Evolutionary conservation across 1,140 invertebrate genomes (phyloP), one percentile per base, ranked within the genome.

Genomic region (Anoplophora glabripennis): DNA sequence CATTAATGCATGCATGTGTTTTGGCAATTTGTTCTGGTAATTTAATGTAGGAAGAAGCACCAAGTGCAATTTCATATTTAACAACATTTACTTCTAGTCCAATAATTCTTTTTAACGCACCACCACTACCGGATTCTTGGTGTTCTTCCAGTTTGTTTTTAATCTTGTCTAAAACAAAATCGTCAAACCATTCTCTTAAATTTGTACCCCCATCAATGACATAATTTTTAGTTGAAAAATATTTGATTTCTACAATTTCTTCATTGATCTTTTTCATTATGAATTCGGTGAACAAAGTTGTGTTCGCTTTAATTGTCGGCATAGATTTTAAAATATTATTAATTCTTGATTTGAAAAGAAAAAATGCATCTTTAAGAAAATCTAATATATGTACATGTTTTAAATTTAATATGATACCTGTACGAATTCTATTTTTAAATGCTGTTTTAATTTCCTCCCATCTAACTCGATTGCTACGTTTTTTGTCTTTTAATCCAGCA

Each of bases 1-100:
- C 51, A 60, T 63, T 66, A 11, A 65, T 33, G 7, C 46, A 36
- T 1, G 46, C 46, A 4, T 33, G 9, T 15, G 33, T 48, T 4
- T n/a, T 7, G 4, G 9, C 35, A 8, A 48, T 48, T 48, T 8
- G 9, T 48, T 8, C 11, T 3, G 46, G 46, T 10, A 48, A 34
- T 12, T 33, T 15, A 1, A 48, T 35, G n/a, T 11, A 48, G n/a
- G 46, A 48, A 9, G 18, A 48, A 28, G 21, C 21, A 2, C 45
- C 45, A 47, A 9, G 21, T n/a, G 1, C 45, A 1, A 47, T 18
- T 28, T 21, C 45, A 10, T 28, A 47, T 47, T 33, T 28, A 33
- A 28, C 28, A 8, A 47, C 28, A 18, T 18, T 28, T 3, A 47
- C 12, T 28, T 47, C 45, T 11, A 28, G 4, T 3, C 10, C 11